Conservation (phyloP, 2,797 vertebrate genomes). For the Siniperca scherzeri region DNA sequence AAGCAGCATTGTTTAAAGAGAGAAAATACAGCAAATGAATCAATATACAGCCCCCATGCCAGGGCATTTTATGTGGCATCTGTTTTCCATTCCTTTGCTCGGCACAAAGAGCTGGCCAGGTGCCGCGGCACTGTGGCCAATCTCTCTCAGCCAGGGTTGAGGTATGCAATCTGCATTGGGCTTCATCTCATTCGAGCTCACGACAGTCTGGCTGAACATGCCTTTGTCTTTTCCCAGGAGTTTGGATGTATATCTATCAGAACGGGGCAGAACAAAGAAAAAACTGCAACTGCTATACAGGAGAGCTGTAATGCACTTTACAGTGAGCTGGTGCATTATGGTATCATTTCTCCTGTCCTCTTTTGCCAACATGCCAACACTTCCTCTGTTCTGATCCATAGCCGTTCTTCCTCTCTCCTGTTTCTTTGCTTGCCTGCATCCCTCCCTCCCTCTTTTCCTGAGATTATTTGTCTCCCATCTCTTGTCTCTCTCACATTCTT, state of each 20-base stretch:
- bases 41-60: slow-evolving; percentile 80
- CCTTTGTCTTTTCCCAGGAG: slow-evolving; percentile 62
- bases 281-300: slow-evolving; percentile 41
- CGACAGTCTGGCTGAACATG: slow-evolving; percentile 58
- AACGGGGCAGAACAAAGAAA: slow-evolving; percentile 39
- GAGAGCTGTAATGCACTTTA: slow-evolving; percentile 45
- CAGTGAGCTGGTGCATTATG: slow-evolving; percentile 40
- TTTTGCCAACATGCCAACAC: slow-evolving; percentile 42
- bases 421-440: slow-evolving; percentile 58
- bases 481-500: slow-evolving; percentile 57
- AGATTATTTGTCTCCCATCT: slow-evolving; percentile 47
- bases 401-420: slow-evolving; percentile 34
- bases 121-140: slow-evolving; percentile 77
- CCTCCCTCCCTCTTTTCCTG: slow-evolving; percentile 39
- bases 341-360: slow-evolving; percentile 33
- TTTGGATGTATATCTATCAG: slow-evolving; percentile 71
- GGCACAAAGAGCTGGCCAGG: slow-evolving; percentile 82
- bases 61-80: slow-evolving; percentile 87
- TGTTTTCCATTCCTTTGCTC: slow-evolving; percentile 85
- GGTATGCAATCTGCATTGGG: slow-evolving; percentile 79
- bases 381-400: slow-evolving; percentile 46
- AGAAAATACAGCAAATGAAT: slow-evolving; percentile 84
- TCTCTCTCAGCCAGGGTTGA: slow-evolving; percentile 75
- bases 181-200: slow-evolving; percentile 74
- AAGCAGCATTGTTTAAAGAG: slow-evolving; percentile 85